These are phyloP conservation scores for Ophion slaviceki DNA, from an alignment of 2,888 invertebrate genomes.

Conservation along the genomic window DNA sequence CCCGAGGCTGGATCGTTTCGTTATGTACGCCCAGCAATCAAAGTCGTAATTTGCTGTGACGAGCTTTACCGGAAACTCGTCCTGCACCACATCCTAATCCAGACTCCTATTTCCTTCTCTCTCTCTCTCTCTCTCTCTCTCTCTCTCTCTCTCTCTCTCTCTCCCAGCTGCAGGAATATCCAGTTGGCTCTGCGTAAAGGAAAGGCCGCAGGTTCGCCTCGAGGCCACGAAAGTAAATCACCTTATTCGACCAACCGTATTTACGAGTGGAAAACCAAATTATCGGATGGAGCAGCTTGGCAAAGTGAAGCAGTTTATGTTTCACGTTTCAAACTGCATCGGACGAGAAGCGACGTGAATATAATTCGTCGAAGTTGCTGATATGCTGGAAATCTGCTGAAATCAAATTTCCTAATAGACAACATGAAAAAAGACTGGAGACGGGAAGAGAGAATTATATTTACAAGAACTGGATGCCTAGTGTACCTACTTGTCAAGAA, in stretches of 20 bases:
- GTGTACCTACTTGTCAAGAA: conserved; percentile 13
- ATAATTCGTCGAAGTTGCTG: background rate
- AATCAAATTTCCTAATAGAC: background rate
- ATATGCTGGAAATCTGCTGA: background rate
- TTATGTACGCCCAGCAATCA: conserved; percentile 71
- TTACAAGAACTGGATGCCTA: conserved; percentile 4
- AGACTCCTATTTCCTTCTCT: background rate
- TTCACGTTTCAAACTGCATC: background rate
- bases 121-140: conserved; percentile 49
- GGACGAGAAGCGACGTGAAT: background rate
- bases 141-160: conserved; percentile 26
- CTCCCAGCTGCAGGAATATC: conserved; percentile 44
- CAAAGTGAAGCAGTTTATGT: conserved; percentile 11
- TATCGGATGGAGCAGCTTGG: conserved; percentile 38
- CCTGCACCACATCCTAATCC: conserved; percentile 19
- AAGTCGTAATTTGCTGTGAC: conserved; percentile 70
- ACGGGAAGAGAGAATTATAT: background rate
- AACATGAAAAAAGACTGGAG: background rate
- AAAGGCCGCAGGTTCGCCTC: conserved; percentile 58
- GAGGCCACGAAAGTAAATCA: conserved; percentile 71
- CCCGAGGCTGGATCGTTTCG: conserved; percentile 67
- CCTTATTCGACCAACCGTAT: conserved; percentile 65
- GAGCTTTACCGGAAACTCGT: conserved; percentile 66
- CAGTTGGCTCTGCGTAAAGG: conserved; percentile 30
- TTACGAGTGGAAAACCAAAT: conserved; percentile 52